These are phyloP conservation scores for Cancer borealis DNA, from an alignment of 2,888 invertebrate genomes.

Conservation along the genomic window DNA sequence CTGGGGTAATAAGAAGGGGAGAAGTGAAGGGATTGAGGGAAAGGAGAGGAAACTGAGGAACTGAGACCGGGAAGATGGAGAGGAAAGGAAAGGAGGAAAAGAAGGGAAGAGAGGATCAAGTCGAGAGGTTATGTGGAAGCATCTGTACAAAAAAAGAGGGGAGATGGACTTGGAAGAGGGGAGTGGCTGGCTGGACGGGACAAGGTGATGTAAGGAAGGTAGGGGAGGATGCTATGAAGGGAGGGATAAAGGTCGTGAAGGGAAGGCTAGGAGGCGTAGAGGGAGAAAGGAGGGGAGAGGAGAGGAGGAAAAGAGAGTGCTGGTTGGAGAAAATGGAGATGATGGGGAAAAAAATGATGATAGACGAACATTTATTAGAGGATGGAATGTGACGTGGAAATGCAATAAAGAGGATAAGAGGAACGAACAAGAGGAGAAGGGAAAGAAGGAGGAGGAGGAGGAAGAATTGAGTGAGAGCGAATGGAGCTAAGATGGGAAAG, in stretches of 20 bases:
- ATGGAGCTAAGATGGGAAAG: background rate
- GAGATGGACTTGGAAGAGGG: no score
- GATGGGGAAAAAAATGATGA: background rate
- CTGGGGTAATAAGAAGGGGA: background rate
- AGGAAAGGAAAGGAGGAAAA: background rate
- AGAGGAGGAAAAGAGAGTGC: background rate
- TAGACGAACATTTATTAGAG: constrained; percentile 11
- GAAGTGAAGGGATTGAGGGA: background rate
- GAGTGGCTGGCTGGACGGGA: background rate
- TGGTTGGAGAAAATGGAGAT: background rate
- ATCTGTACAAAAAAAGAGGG: no score
- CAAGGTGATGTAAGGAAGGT: background rate
- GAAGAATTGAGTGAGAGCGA: background rate
- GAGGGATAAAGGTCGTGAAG: background rate
- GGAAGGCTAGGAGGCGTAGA: background rate
- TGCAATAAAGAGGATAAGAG: background rate
- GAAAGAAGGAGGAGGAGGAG: background rate
- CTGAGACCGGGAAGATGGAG: background rate
- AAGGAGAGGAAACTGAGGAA: background rate
- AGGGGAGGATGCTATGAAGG: background rate
- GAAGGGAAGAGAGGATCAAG: background rate
- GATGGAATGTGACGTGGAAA: background rate
- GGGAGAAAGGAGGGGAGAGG: background rate
- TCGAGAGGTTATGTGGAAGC: no score
- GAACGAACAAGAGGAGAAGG: background rate